Base-by-base conservation (phyloP, 2,113 vertebrate species). In the Heteronetta atricapilla region DNA sequence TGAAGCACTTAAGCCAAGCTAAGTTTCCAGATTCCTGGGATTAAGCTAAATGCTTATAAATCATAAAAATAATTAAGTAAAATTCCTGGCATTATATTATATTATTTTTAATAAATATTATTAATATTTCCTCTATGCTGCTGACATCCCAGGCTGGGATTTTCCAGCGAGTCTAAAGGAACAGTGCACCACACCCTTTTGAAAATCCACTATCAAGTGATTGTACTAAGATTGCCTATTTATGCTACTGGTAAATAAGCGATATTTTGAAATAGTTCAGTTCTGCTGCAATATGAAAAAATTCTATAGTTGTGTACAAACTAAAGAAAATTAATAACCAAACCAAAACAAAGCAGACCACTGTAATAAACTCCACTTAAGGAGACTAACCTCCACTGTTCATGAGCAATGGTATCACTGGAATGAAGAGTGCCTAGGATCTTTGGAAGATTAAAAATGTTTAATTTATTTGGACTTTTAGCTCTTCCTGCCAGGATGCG, bases 21-120 rank as follows among this genome's bases (percentile, higher is more conserved):
- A 87, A 95, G 38, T 36, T 72, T 87, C 26, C 78, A 53, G 89
- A 90, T 94, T 92, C 80, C 58, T 82, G 28, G 44, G 33, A 88
- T 84, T 81, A 84, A 81, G 18, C 8, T 88, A 90, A 93, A 88
- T 69, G 31, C 18, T 72, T 82, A 62, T 79, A 86, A 91, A 92
- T 87, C 53, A 26, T 94, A 19, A 50, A 58, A 36, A 86, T 86
- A 88, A 88, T 78, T 90, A 72, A n/a, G 53, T 75, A 64, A 88
- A 86, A 36, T 23, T 81, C 20, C 62, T 86, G 52, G 28, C 29
- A 10, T 91, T n/a, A n/a, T n/a, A n/a, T n/a, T n/a, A n/a, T n/a
- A n/a, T n/a, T n/a, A n/a, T n/a, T n/a, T n/a, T n/a, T n/a, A n/a
- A 72, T 42, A 67, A 75, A 4, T 88, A n/a, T 46, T 77, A 56